Base-by-base conservation (phyloP, 2,888 invertebrate genomes). In the Epistrophe grossulariae region DNA sequence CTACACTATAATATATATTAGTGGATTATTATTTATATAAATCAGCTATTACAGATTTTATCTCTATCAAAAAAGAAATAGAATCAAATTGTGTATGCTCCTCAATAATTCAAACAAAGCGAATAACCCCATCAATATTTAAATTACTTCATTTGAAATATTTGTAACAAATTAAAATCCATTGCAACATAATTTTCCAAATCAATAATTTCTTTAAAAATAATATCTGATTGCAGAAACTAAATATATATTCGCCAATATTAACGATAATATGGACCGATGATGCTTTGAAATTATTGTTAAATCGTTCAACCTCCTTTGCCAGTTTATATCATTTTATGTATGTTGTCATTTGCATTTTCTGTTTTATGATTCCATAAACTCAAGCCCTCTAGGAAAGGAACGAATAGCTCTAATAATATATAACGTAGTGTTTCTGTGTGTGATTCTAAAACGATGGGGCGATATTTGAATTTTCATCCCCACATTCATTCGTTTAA, bases 401-500 rank as follows among this genome's bases (percentile, higher is more conserved):
- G 43, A 43, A 24, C 24, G 1, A 1, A 24, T 13, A 40, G 31
- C 31, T 31, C 31, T 31, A 7, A 7, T 24, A 24, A 24, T 24
- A 1, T 31, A 43, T 5, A 5, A 8, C 5, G n/a, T 45, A n/a
- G n/a, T 45, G 48, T 48, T 48, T 48, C 9, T 48, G 10, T 43
- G 62, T 64, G 62, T 43, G 31, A 15, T n/a, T 48, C 11, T 59
- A 35, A 59, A 59, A 45, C n/a, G 62, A 62, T 66, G 28, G 17
- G 48, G 48, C 24, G 24, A n/a, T 60, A 31, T 70, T 64, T 78
- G 64, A 74, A 70, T 73, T 73, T 70, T 50, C 40, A 50, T 50
- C 68, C 50, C 48, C 72, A n/a, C n/a, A 77, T 68, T 84, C 76
- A 73, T 74, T 71, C 73, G 73, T 59, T 38, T 52, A 28, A 82